Base-by-base conservation (phyloP, 2,113 vertebrate genomes). In the Siphamia tubifer region DNA sequence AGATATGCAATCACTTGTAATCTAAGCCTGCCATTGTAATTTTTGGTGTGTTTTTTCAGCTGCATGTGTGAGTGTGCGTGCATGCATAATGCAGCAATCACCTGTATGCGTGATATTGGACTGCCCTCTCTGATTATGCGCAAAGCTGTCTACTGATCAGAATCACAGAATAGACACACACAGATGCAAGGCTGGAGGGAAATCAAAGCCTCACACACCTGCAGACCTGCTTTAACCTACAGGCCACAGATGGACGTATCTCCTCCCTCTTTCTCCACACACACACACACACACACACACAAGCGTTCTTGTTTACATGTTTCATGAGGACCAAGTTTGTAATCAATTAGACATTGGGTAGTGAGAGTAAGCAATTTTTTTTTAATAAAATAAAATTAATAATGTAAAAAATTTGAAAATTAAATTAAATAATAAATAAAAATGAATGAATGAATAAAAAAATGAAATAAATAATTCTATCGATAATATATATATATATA, bases 171-270 rank as follows among this genome's bases (percentile, higher is more conserved):
- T 36, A 60, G 27, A 55, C 57, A 58, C 38, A 52, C 65, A 64
- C 60, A 82, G 68, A 75, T 74, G 64, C 70, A 68, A 72, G 57
- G 62, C 79, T 83, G 74, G 82, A 87, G 67, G 78, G 64, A 84
- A 89, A 86, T 91, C 87, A 89, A 90, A 89, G 89, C 54, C 40
- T 42, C 45, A 36, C 77, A 78, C 87, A 90, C 87, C 87, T 91
- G 86, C 82, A 77, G 74, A 78, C 68, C 80, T 64, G 76, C 64
- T 85, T 83, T 83, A 68, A 84, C 85, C 87, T 51, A 43, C 42
- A 55, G 78, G 72, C 64, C 77, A 81, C 89, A 91, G 85, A 85
- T 91, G 88, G 80, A 25, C 43, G 51, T 62, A 36, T 78, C 78
- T 82, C 75, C 83, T 58, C 79, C 79, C 36, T 40, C 45, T n/a